A percentile compares a stretch with the other conserved stretches of the same genome.
These are phyloP conservation scores for Drosophila erecta DNA, from an alignment of 1,140 invertebrate species.

Conservation along the genomic window DNA sequence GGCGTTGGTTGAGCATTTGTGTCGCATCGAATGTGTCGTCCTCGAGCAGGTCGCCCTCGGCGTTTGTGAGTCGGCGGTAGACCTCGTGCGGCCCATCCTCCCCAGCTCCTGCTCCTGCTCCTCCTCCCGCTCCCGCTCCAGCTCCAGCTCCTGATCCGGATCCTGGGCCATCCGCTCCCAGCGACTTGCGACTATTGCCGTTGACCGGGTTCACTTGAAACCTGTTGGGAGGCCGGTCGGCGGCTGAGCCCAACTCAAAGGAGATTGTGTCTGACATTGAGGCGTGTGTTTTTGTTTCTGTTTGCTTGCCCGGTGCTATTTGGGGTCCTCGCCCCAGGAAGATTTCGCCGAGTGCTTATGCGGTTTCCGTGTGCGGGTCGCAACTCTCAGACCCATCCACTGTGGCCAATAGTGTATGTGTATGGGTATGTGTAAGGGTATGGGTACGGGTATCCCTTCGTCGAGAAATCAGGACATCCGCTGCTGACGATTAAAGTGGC, in stretches of 20 bases:
- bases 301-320: conserved; percentile 27
- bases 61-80: conserved; percentile 77
- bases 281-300: conserved; percentile 27
- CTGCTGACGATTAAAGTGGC: conserved; percentile 29
- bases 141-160: conserved; percentile 6
- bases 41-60: conserved; percentile 74
- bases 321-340: conserved; percentile 32
- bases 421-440: neutral
- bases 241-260: conserved; percentile 78
- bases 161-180: conserved; percentile 16
- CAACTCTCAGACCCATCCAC: conserved; percentile 42
- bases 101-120: conserved; percentile 8
- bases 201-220: conserved; percentile 84
- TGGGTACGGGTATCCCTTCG: conserved; percentile 9
- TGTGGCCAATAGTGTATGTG: conserved; percentile 47
- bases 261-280: conserved; percentile 78
- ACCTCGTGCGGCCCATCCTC: conserved; percentile 67
- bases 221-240: conserved; percentile 76
- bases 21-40: conserved; percentile 80
- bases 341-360: conserved; percentile 24
- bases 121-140: neutral
- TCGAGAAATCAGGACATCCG: conserved; percentile 30
- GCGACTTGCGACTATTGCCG: conserved; percentile 68
- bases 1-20: conserved; percentile 71
- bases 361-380: conserved; percentile 52